A percentile compares a stretch with the other conserved stretches of the same genome.
Conservation (phyloP, 2,113 vertebrate genomes). For the Shinisaurus crocodilurus region DNA sequence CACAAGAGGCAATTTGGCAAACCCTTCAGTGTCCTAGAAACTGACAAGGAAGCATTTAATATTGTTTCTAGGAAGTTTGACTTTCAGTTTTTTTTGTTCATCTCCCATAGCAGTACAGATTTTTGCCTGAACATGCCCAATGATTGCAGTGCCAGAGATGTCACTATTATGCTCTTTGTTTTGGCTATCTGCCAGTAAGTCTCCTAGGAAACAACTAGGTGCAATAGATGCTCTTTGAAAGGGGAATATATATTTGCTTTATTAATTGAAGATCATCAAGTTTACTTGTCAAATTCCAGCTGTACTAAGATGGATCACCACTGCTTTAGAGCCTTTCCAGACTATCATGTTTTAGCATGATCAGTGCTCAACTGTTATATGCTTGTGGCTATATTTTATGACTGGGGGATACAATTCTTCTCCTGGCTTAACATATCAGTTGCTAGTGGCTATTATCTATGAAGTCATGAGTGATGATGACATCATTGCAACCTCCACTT, state of each 20-base stretch:
- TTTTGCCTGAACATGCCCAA: slow-evolving; percentile 27
- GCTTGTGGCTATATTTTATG: background rate
- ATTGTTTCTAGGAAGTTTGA: background rate
- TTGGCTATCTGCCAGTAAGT: slow-evolving; percentile 51
- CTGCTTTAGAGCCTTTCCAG: background rate
- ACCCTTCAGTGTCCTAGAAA: background rate
- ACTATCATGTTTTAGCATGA: background rate
- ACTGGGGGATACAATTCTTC: background rate
- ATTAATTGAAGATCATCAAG: slow-evolving; percentile 8
- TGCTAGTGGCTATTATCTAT: background rate
- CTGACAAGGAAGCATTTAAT: background rate
- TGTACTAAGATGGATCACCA: background rate
- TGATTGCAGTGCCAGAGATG: background rate
- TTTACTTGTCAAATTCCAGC: background rate
- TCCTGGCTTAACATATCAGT: background rate
- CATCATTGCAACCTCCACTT: background rate
- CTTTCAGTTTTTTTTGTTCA: slow-evolving; percentile 20
- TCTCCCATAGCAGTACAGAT: slow-evolving; percentile 24
- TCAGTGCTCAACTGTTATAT: background rate
- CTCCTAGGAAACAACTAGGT: slow-evolving; percentile 42
- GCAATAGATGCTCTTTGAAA: background rate
- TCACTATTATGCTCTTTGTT: slow-evolving; percentile 36
- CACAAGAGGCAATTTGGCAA: background rate
- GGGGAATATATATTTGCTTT: slow-evolving; percentile 24
- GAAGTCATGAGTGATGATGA: background rate